Conservation (phyloP, 2,888 invertebrate species). For the Drosophila vallismaia region DNA sequence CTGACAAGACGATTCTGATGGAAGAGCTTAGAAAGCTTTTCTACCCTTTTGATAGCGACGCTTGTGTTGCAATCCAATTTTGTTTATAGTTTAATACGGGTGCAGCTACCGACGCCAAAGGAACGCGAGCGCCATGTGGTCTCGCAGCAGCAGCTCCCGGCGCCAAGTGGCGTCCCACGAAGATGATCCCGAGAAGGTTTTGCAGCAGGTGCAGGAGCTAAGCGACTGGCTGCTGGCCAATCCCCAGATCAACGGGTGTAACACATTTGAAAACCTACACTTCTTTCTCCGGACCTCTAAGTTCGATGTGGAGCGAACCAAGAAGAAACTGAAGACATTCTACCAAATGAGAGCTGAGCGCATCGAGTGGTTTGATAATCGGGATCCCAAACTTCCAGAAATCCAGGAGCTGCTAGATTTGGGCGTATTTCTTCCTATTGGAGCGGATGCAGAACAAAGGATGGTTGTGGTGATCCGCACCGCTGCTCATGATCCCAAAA, state of each 20-base stretch:
- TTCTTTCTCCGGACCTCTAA: slow-evolving; percentile 87
- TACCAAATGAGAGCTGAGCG: slow-evolving; percentile 85
- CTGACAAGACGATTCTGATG: slow-evolving; percentile 45
- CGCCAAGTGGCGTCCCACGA: slow-evolving; percentile 26
- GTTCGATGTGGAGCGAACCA: slow-evolving; percentile 86
- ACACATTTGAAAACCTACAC: slow-evolving; percentile 84
- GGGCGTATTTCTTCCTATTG: slow-evolving; percentile 87
- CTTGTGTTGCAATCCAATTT: slow-evolving; percentile 6
- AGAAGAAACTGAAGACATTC: slow-evolving; percentile 86
- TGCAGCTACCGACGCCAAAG: slow-evolving; percentile 22
- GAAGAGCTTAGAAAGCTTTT: slow-evolving; percentile 45
- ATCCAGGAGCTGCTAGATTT: slow-evolving; percentile 86
- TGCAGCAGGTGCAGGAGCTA: slow-evolving; percentile 74
- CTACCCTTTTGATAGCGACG: slow-evolving; percentile 23
- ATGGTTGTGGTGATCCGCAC: slow-evolving; percentile 86
- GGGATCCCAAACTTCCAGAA: slow-evolving; percentile 86
- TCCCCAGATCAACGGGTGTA: slow-evolving; percentile 82
- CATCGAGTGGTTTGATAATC: slow-evolving; percentile 87
- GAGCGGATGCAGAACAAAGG: slow-evolving; percentile 84
- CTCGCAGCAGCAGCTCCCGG: slow-evolving; percentile 29
- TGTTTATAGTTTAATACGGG: slow-evolving; percentile 41
- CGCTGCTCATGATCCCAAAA: slow-evolving; percentile 86
- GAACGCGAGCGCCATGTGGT: slow-evolving; percentile 42
- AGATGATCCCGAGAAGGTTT: slow-evolving; percentile 56
- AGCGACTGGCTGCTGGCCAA: slow-evolving; percentile 83